Base-by-base conservation (phyloP, 2,797 vertebrate species). In the Tympanoctomys barrerae region DNA sequence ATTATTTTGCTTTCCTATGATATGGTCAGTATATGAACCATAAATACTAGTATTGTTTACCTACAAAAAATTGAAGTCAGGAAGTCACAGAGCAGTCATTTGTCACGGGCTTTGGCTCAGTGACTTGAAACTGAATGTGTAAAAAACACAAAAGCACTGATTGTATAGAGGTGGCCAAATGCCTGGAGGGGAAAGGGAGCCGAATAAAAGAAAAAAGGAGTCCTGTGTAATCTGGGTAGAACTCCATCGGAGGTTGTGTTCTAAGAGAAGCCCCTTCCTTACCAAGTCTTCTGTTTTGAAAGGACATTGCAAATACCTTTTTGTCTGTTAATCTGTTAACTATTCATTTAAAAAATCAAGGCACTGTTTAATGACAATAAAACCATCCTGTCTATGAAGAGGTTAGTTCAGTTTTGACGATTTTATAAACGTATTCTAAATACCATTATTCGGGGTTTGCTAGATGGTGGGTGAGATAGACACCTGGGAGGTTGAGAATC, bases 21-120 rank as follows among this genome's bases (percentile, higher is more conserved):
- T 90, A 78, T 96, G 93, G 97, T 97, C 96, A 92, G 91, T 94
- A 94, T 85, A 93, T 97, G 96, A 97, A 89, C 96, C 83, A 61
- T 96, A 97, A 97, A 97, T 96, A 93, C 89, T 64, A 75, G 71
- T 87, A 92, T 91, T 97, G 91, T 97, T 98, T 98, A 96, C 97
- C 94, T 85, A 88, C 11, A 77, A 97, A 97, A 97, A 84, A 96
- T 54, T 94, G 96, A 97, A 98, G 97, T 96, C 96, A 97, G 91
- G 92, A 61, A 97, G 94, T 96, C 97, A 91, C 4, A 71, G 87
- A 91, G 89, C 5, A 93, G 93, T 71, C 97, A 97, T 98, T 97
- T 96, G 96, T 98, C 97, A 94, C 8, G 90, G 75, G 83, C 87
- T 96, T 97, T 13, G 1, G 96, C 87, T 98, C 95, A 96, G 24